Evolutionary conservation across 2,113 vertebrate species (phyloP).

Genomic region (Arothron firmamentum): DNA sequence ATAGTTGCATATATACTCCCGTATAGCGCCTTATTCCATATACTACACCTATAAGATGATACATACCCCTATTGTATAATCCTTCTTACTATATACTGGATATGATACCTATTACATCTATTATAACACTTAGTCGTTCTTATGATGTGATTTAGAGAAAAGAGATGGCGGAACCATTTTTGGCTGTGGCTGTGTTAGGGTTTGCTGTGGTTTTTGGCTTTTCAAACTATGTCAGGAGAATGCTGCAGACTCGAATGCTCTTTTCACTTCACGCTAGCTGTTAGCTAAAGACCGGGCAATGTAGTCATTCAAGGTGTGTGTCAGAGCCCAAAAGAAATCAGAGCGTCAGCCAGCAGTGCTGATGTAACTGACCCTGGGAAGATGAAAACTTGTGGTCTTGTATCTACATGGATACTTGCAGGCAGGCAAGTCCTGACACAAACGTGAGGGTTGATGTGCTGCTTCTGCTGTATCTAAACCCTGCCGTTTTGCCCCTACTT

Average conservation of each 20-base stretch:
- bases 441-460: background rate
- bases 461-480: background rate
- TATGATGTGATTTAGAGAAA: slow-evolving; percentile 71
- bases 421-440: slow-evolving; percentile 18
- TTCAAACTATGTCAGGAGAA: background rate
- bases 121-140: slow-evolving; percentile 73
- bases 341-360: slow-evolving; percentile 21
- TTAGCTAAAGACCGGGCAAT: background rate
- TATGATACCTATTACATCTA: slow-evolving; percentile 70
- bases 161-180: slow-evolving; percentile 61
- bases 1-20: slow-evolving; percentile 71
- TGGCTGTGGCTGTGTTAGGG: slow-evolving; percentile 54
- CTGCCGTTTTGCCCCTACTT: too few relatives aligned
- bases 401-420: slow-evolving; percentile 3
- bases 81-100: slow-evolving; percentile 72
- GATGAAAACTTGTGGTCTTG: background rate
- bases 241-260: slow-evolving; percentile 14
- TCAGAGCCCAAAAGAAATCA: too few relatives aligned
- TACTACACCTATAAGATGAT: slow-evolving; percentile 74
- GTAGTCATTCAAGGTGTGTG: too few relatives aligned
- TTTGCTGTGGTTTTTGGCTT: slow-evolving; percentile 35
- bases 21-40: slow-evolving; percentile 77
- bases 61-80: slow-evolving; percentile 77
- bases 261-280: background rate
- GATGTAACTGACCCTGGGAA: slow-evolving; percentile 3